Percentiles rank a stretch among this genome's conserved stretches.
phyloP scores from a whole-genome alignment of 1,140 invertebrate species.

The Philopotamus ludificatus region DNA sequence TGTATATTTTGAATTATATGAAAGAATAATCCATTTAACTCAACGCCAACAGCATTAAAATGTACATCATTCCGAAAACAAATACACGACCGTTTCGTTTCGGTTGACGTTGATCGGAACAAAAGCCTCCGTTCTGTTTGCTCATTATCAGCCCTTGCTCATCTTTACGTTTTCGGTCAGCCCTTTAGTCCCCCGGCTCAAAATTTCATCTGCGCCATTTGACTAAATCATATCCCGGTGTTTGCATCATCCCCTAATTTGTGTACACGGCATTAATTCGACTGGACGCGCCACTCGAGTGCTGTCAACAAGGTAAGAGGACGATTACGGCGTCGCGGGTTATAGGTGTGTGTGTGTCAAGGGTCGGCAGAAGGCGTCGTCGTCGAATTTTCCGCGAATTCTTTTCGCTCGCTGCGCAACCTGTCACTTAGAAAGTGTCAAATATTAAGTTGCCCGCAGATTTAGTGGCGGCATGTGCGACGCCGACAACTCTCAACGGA shows the following conservation, averaged over 20 bases:
- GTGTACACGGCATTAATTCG: not conserved
- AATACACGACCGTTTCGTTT: not conserved
- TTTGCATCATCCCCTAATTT: not conserved
- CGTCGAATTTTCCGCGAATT: not conserved
- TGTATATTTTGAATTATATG: not conserved
- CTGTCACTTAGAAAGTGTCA: not conserved
- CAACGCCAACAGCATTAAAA: not conserved
- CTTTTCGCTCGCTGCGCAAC: not conserved
- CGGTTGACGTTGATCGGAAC: not conserved
- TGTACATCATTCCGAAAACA: too few species aligned
- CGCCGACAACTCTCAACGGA: not conserved
- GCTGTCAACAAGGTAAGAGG: not conserved
- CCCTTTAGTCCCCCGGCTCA: not conserved
- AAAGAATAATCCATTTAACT: not conserved
- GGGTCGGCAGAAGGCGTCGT: not conserved
- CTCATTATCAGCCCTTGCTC: conserved; percentile 2
- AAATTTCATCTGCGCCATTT: not conserved
- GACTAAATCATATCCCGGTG: not conserved
- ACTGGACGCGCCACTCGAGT: not conserved
- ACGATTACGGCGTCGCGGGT: too few species aligned
- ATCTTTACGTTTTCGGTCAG: not conserved
- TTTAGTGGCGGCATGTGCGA: not conserved
- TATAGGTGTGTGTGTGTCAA: not conserved
- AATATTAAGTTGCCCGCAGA: not conserved
- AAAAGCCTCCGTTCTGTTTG: not conserved